These are phyloP conservation scores for Oreortyx pictus DNA, from an alignment of 2,797 vertebrate species.

Conservation along the genomic window DNA sequence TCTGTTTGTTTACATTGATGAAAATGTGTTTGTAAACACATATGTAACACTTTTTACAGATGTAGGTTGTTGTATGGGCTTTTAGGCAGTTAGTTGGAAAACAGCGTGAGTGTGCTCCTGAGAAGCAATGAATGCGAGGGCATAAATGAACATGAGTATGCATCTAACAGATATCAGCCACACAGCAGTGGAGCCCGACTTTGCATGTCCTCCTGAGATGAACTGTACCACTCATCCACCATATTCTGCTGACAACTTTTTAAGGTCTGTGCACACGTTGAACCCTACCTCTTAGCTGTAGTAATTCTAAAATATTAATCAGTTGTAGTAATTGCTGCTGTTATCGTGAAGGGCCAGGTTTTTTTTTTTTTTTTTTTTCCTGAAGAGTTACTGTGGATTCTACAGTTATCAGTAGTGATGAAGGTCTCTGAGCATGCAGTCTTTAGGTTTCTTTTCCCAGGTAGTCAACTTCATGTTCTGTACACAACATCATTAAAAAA, in stretches of 20 bases:
- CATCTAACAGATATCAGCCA: neutral
- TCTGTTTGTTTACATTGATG: neutral
- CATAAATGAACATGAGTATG: neutral
- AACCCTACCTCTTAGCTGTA: neutral
- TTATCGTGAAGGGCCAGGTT: neutral
- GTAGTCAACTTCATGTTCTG: neutral
- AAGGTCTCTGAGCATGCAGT: neutral
- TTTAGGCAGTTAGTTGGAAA: neutral
- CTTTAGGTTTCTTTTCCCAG: neutral
- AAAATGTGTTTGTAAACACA: neutral
- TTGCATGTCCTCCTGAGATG: neutral
- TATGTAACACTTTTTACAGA: neutral
- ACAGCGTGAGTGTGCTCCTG: rapidly evolving
- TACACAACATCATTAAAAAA: neutral
- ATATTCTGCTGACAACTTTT: neutral
- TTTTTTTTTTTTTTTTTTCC: no score
- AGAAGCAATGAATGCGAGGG: neutral
- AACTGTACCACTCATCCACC: neutral
- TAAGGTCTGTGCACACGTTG: neutral
- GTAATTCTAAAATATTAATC: neutral
- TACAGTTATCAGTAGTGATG: neutral
- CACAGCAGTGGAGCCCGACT: neutral
- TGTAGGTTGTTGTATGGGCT: neutral
- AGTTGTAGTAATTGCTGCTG: neutral
- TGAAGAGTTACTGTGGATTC: neutral